Evolutionary conservation across 2,888 invertebrate species (phyloP), one percentile per base, ranked within the genome.

Genomic region (Nomada flava): DNA sequence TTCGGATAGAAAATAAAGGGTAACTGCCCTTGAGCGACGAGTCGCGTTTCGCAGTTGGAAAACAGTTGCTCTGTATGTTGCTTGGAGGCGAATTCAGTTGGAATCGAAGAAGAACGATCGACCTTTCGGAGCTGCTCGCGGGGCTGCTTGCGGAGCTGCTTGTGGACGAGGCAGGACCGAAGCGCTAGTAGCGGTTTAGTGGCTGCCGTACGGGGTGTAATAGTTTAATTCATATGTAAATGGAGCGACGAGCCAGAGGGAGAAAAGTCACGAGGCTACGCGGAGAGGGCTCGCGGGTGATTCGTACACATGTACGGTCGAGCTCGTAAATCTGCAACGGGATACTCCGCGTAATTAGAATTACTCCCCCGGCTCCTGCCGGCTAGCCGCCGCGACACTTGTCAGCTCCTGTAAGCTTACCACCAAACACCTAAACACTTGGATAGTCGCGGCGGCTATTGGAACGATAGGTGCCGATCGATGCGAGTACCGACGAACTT

Each of bases 221-320:
- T 91, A 91, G 92, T 91, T 92, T 91, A 91, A 92, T 92, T 92
- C 92, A 90, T 92, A 92, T 92, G 92, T 91, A 92, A 92, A 92
- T 92, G 90, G 89, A 89, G 88, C 89, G 88, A 89, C 83, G 87
- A 86, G 79, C 77, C 82, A 64, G 71, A 55, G 89, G 85, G 79
- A 85, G 78, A 82, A 77, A 83, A 76, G 73, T 73, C 72, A 70
- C 82, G 50, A 68, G 57, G 62, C 60, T 63, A 57, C 55, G 77
- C 53, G 82, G 57, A 72, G 79, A 76, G 79, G 84, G 81, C 71
- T 75, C 76, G 76, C 80, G 83, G 81, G 68, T 72, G 68, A 82
- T 77, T 80, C 86, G 85, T 86, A 85, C 88, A 87, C 88, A 84
- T 88, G 88, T 86, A 83, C 88, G 82, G 85, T 79, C 87, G 90